Base-by-base conservation (phyloP, 2,113 vertebrate genomes). In the Oenanthe oenanthe region DNA sequence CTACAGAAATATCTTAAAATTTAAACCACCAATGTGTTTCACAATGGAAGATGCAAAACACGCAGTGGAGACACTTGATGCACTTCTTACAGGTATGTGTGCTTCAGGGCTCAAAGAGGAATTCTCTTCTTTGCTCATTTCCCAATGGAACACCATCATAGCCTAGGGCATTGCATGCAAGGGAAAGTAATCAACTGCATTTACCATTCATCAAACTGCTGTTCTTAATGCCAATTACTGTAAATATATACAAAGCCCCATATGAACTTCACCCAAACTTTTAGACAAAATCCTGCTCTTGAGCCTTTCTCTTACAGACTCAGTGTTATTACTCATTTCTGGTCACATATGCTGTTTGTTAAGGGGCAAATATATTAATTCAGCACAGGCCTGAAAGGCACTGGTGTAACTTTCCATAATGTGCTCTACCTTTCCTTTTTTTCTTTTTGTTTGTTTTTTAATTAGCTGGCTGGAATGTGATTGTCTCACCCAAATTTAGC, bases 1-100 rank as follows among this genome's bases (percentile, higher is more conserved):
- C 45, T 97, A 99, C 42, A 98, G 99, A 92, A 99, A 99, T 11
- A 98, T 99, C 60, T 98, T 99, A 13, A 99, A 99, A 96, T 99
- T 99, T 83, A 99, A 99, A 70, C 99, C 99, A 8, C 99, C 99
- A 2, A 97, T 99, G 98, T 99, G 99, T 97, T 99, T 99, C 97
- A 98, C 97, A 5, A 93, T 77, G 72, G 98, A 99, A 88, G 98
- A 99, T 67, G 99, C 98, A 11, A 98, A 99, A 84, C 97, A 98
- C 0, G 96, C 97, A 76, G 99, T 99, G 80, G 97, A 97, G 48
- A 98, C 98, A 28, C 98, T 99, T 2, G 99, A 99, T 89, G 85
- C 75, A 6, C 98, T 99, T 90, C 98, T 99, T 60, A 98, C 98
- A 95, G 99, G 99, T 99, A 86, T 10, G 17, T n/a, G 29, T 36